A percentile compares a stretch with the other conserved stretches of the same genome.
Evolutionary conservation across 2,113 vertebrate genomes (phyloP).

Genomic region (Montifringilla adamsi): DNA sequence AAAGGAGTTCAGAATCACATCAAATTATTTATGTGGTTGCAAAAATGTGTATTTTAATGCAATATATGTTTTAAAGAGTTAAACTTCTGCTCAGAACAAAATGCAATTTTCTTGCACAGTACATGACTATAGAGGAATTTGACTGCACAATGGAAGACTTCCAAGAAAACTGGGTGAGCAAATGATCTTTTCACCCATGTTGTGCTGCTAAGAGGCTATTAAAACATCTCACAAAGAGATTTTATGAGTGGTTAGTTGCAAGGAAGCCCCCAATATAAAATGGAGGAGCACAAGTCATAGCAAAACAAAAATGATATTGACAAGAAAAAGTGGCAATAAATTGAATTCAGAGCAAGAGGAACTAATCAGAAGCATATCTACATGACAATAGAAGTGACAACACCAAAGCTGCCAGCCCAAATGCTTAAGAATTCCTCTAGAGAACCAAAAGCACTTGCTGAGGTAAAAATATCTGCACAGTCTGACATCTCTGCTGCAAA

Average conservation of each 20-base stretch:
- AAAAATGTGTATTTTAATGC: not conserved
- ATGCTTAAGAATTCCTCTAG: conserved; percentile 12
- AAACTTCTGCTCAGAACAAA: not conserved
- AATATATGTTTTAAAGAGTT: not conserved
- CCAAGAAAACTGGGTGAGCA: not conserved
- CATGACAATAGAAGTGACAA: conserved; percentile 24
- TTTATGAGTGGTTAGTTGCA: not conserved
- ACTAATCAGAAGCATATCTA: conserved; percentile 16
- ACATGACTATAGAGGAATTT: not conserved
- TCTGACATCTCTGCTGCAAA: conserved; percentile 48
- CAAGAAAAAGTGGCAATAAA: not conserved
- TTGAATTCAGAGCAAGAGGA: not conserved
- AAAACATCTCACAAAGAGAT: not conserved
- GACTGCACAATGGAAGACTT: not conserved
- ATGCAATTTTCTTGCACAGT: not conserved
- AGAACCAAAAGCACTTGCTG: not conserved
- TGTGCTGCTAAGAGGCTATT: not conserved
- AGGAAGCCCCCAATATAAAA: not conserved
- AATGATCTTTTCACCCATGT: not conserved
- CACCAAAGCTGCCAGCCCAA: conserved; percentile 24
- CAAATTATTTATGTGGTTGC: not conserved
- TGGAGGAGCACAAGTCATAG: not conserved
- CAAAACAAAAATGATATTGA: not conserved
- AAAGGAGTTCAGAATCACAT: not conserved
- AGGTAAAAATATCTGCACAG: conserved; percentile 34